Evolutionary conservation across 2,113 vertebrate species (phyloP).

Genomic region (Camelus dromedarius): DNA sequence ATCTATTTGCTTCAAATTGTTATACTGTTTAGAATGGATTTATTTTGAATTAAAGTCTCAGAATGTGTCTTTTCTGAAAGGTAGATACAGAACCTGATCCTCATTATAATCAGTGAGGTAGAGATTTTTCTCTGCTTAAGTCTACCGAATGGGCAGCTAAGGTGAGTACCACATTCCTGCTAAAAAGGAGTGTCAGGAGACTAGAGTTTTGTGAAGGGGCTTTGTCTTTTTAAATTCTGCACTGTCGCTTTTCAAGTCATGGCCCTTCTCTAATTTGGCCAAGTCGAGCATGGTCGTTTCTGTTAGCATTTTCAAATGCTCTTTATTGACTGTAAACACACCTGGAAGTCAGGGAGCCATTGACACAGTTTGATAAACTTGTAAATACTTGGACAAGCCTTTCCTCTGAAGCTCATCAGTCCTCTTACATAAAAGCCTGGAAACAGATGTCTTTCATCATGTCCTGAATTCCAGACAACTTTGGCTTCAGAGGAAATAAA

Average conservation of each 20-base stretch:
- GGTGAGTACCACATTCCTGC: neutral
- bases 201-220: neutral
- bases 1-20: constrained; percentile 44
- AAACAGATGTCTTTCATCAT: constrained; percentile 53
- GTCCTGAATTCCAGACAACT: constrained; percentile 70
- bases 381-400: constrained; percentile 48
- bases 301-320: constrained; percentile 26
- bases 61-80: neutral
- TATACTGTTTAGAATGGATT: neutral
- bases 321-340: constrained; percentile 3
- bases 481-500: constrained; percentile 65
- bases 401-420: constrained; percentile 53
- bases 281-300: neutral
- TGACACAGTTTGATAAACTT: constrained; percentile 48
- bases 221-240: constrained; percentile 25
- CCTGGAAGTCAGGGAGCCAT: neutral
- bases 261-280: neutral
- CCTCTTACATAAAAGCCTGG: constrained; percentile 51
- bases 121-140: neutral
- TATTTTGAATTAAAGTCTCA: constrained; percentile 22
- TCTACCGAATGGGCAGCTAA: neutral
- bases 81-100: neutral
- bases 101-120: neutral
- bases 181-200: neutral
- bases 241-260: neutral